These are phyloP conservation scores for Notarius quadriscutis DNA, from an alignment of 2,113 vertebrate genomes.

Conservation along the genomic window DNA sequence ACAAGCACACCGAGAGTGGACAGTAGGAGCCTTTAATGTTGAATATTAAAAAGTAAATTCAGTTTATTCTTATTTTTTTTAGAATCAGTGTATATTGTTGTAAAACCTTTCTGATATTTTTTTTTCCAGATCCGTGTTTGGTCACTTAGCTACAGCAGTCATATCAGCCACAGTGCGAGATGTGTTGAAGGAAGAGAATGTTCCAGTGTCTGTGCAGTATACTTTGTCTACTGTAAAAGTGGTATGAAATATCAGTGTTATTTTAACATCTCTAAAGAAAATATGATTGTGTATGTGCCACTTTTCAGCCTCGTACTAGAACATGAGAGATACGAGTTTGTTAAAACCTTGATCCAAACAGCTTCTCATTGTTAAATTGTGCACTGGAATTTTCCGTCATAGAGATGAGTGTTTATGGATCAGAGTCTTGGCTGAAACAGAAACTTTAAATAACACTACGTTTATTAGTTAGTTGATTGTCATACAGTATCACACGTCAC, in stretches of 20 bases:
- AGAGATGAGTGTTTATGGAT: not conserved
- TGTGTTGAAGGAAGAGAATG: slow-evolving; percentile 55
- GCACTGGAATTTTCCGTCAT: not conserved
- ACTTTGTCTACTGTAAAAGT: slow-evolving; percentile 60
- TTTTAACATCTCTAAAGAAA: slow-evolving; percentile 10
- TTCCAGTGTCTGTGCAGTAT: slow-evolving; percentile 73
- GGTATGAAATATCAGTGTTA: slow-evolving; percentile 27
- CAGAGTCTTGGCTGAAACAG: not conserved
- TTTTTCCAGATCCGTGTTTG: slow-evolving; percentile 54
- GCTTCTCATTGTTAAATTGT: not conserved
- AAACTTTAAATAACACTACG: not conserved
- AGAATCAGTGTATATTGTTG: not conserved
- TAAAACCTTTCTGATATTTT: slow-evolving; percentile 3
- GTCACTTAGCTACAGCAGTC: slow-evolving; percentile 69
- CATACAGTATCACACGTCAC: not conserved
- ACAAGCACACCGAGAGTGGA: slow-evolving; percentile 2
- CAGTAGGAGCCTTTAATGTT: slow-evolving; percentile 16
- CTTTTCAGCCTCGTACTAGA: not conserved
- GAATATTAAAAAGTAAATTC: not conserved
- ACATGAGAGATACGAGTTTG: too few relatives aligned
- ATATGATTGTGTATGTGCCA: not conserved
- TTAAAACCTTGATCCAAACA: not conserved
- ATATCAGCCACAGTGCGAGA: slow-evolving; percentile 74
- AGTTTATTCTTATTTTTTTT: not conserved
- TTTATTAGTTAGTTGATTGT: not conserved